Percentiles rank a stretch among this genome's conserved stretches.
These are phyloP conservation scores for Platanista minor DNA, from an alignment of 2,113 vertebrate species.

Conservation along the genomic window DNA sequence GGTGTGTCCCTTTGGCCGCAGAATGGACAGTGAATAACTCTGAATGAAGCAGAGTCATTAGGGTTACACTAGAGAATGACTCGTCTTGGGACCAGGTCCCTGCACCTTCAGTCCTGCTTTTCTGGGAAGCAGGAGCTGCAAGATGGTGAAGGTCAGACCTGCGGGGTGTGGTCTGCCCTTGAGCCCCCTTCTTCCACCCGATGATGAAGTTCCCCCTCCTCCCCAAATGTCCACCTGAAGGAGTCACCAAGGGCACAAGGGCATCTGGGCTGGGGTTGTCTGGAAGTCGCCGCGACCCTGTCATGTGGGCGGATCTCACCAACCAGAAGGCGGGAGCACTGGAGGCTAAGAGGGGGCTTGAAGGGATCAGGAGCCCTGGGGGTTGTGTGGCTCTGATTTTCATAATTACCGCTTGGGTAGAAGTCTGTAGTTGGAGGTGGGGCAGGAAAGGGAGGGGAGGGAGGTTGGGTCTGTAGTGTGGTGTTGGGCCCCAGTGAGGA, in stretches of 20 bases:
- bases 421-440: not conserved
- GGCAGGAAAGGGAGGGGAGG: not conserved
- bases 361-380: not conserved
- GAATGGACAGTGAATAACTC: not conserved
- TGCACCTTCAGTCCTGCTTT: not conserved
- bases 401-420: not conserved
- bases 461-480: too few species aligned
- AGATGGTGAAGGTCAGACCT: not conserved
- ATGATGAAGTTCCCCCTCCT: not conserved
- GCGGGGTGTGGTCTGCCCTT: not conserved
- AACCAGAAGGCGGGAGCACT: accelerated
- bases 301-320: not conserved
- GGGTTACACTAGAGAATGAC: not conserved
- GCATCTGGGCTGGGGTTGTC: not conserved
- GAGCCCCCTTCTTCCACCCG: not conserved
- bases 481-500: accelerated
- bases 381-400: not conserved
- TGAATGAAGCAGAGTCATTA: not conserved
- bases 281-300: not conserved
- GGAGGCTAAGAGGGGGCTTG: not conserved
- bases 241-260: not conserved
- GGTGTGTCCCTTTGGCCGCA: not conserved
- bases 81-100: not conserved
- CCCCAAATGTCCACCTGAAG: not conserved
- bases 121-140: not conserved